phyloP scores from a whole-genome alignment of 2,797 vertebrate genomes.

The Trachurus trachurus region DNA sequence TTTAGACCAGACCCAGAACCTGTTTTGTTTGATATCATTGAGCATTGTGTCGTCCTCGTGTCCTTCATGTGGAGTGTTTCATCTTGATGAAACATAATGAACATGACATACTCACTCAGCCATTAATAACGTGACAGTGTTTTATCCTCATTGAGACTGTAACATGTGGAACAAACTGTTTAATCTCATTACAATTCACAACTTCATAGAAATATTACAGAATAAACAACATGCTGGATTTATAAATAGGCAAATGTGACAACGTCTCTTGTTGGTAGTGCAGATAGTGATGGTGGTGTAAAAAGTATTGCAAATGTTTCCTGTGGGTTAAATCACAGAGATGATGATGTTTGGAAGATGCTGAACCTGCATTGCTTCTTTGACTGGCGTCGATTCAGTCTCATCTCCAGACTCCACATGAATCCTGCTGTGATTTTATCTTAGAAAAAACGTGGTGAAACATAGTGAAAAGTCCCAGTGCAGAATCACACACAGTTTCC shows the following conservation, averaged over 20 bases:
- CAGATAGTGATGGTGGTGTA: neutral
- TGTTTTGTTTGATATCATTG: too few species aligned
- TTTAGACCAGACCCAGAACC: too few species aligned
- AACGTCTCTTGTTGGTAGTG: neutral
- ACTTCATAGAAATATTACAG: constrained; percentile 7
- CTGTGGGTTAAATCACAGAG: neutral
- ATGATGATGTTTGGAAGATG: neutral
- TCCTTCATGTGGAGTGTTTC: too few species aligned
- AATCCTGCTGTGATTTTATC: neutral
- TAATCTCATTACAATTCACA: constrained; percentile 14
- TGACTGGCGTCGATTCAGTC: neutral
- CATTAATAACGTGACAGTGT: too few species aligned
- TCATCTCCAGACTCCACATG: neutral
- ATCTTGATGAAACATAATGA: too few species aligned
- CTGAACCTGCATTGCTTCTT: neutral
- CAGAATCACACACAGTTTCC: neutral
- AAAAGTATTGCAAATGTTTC: neutral
- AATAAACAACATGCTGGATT: constrained; percentile 5
- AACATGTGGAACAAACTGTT: neutral
- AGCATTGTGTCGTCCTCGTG: too few species aligned
- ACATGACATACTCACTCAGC: too few species aligned
- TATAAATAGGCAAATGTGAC: neutral
- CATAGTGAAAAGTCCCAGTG: neutral
- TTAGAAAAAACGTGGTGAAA: constrained; percentile 13
- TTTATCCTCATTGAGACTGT: neutral